A percentile compares a stretch with the other conserved stretches of the same genome.
Evolutionary conservation across 2,888 invertebrate genomes (phyloP).

Genomic region (Cheilosia vernalis): DNA sequence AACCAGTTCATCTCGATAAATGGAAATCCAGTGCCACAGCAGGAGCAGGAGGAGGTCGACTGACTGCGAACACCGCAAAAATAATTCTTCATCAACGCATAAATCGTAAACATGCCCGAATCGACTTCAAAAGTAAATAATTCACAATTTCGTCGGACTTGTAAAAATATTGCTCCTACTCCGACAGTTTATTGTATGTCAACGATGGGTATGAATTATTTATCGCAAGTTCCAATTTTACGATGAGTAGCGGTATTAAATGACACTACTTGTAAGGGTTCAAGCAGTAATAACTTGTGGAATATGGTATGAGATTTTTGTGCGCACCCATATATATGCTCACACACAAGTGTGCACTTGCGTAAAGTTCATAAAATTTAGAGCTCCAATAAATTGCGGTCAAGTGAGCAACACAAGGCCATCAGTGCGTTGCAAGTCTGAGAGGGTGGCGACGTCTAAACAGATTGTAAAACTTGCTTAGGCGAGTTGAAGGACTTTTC

Average conservation of each 20-base stretch:
- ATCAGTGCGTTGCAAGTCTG: background rate
- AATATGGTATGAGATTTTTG: conserved; percentile 1
- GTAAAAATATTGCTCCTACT: conserved; percentile 7
- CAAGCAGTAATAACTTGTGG: conserved; percentile 39
- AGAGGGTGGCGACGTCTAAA: no score
- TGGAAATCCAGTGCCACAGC: conserved; percentile 21
- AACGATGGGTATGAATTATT: conserved; percentile 35
- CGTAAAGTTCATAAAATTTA: conserved; percentile 44
- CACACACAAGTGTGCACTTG: conserved; percentile 27
- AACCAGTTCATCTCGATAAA: conserved; percentile 84
- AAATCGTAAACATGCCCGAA: background rate
- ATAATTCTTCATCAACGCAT: background rate
- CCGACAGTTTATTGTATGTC: conserved; percentile 19
- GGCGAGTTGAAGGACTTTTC: background rate
- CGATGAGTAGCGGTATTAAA: conserved; percentile 26
- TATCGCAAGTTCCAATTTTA: conserved; percentile 38
- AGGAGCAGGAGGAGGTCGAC: conserved; percentile 7
- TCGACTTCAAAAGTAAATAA: conserved; percentile 2
- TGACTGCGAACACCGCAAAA: background rate
- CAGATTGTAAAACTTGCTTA: background rate
- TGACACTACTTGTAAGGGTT: conserved; percentile 42
- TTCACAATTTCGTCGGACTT: conserved; percentile 5
- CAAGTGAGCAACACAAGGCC: conserved; percentile 15
- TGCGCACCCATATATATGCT: background rate
- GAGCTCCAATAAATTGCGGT: conserved; percentile 54